Evolutionary conservation across 2,113 vertebrate species (phyloP), one percentile per base, ranked within the genome.

Genomic region (Candoia aspera): DNA sequence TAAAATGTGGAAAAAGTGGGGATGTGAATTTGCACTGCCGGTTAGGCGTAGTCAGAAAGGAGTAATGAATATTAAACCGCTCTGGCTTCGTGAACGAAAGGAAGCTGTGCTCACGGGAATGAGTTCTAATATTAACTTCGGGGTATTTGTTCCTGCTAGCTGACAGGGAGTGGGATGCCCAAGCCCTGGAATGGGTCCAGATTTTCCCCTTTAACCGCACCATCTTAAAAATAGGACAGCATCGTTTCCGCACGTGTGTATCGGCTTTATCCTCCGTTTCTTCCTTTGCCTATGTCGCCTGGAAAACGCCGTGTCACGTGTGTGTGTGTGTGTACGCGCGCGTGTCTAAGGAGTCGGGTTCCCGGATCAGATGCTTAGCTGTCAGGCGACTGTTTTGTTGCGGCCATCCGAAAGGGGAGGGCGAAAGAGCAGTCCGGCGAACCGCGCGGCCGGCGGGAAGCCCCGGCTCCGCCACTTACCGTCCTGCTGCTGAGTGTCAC

Each of bases 401-500:
- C 33, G 3, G 73, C 33, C 33, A 42, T 37, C 73, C 33, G 33
- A 79, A 79, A 42, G 33, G 49, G 73, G 73, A 79, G 73, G 33
- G 73, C 73, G 21, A 79, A 79, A 79, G 73, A 79, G 33, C 73
- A 42, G 37, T 21, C 33, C 8, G 73, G 6, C 15, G 17, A 79
- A 79, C 17, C 73, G 8, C 73, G 73, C 73, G 68, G 68, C n/a
- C n/a, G n/a, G 29, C 26, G 17, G 21, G 53, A 33, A 15, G 46
- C 87, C 46, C 26, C 1, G 26, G 3, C 11, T 19, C 9, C 5
- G 55, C 19, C 96, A 99, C 99, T 99, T 98, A 99, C 99, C 99
- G 97, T 99, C 99, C 97, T 98, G 99, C 96, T 99, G 99, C 93
- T 98, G 98, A 3, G 99, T 99, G 97, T 99, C 99, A 97, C 99